phyloP scores from a whole-genome alignment of 2,797 vertebrate species.

The Anguilla anguilla region DNA sequence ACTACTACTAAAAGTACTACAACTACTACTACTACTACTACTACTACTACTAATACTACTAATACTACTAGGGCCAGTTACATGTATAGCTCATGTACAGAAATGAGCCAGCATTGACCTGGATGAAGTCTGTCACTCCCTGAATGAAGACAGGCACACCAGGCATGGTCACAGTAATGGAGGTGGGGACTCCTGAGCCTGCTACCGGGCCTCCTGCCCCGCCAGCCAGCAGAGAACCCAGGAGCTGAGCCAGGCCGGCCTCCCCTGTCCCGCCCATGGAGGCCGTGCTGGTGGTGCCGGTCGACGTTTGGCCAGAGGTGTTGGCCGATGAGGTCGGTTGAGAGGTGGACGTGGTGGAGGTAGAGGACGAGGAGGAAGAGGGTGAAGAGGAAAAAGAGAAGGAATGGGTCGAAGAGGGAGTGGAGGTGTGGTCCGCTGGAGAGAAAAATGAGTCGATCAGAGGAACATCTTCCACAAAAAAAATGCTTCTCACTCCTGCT shows the following conservation, averaged over 20 bases:
- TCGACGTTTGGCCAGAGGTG: conserved; percentile 51
- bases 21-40: neutral
- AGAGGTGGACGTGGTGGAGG: conserved; percentile 56
- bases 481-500: neutral
- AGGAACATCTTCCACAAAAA: neutral
- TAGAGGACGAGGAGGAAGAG: conserved; percentile 56
- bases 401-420: conserved; percentile 63
- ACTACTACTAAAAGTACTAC: neutral
- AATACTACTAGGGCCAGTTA: too few species aligned
- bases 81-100: neutral
- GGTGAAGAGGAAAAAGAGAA: conserved; percentile 65
- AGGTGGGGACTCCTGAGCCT: conserved; percentile 65
- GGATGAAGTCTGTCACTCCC: conserved; percentile 86
- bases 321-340: conserved; percentile 71
- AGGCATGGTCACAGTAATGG: conserved; percentile 84
- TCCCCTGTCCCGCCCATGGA: conserved; percentile 58
- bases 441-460: conserved; percentile 22
- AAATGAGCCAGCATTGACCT: conserved; percentile 67
- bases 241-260: conserved; percentile 75
- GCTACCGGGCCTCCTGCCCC: conserved; percentile 61
- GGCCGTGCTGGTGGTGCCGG: conserved; percentile 68
- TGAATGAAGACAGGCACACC: conserved; percentile 87
- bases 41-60: neutral
- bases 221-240: conserved; percentile 78
- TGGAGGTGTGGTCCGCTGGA: conserved; percentile 62